Base-by-base conservation (phyloP, 2,888 invertebrate genomes). In the Tryphoninae sp. region DNA sequence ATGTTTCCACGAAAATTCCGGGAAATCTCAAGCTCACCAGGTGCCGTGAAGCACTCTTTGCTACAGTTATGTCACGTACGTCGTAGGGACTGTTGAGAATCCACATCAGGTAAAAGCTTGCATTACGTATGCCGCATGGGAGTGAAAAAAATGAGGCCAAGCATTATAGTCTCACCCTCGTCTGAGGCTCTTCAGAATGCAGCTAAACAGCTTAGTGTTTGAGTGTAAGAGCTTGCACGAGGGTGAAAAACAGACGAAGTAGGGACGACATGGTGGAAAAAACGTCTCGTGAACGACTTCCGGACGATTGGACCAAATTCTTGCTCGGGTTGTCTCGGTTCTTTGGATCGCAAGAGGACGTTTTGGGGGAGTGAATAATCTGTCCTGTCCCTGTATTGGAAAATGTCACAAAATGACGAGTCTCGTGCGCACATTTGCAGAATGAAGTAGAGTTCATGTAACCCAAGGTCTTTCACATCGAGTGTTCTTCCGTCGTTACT, bases 131-230 rank as follows among this genome's bases (percentile, higher is more conserved):
- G 51, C 49, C 33, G 53, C 45, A 72, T 33, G 33, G 33, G 51
- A 81, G 53, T 65, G 74, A 78, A 68, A 77, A 78, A 59, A 78
- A 75, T 45, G 81, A 67, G 78, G 75, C 67, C 81, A 78, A 51
- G 71, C 78, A 78, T 81, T 75, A 78, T 75, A 75, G 61, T 78
- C 75, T 78, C 78, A 75, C 75, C 75, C 65, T 74, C 58, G 22
- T 69, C 65, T 13, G 45, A 65, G 61, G 69, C 61, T 67, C 75
- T 78, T 55, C 53, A 55, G 67, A 33, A 65, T 71, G 59, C 59
- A 42, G 69, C 55, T 75, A 78, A 75, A 81, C 65, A 65, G 58
- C 65, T 40, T 33, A 26, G 69, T 33, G 53, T 58, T 64, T 64
- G 58, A 78, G 64, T 62, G 68, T 59, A 42, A 13, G 62, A 40